These are phyloP conservation scores for Illadopsis cleaveri DNA, from an alignment of 2,113 vertebrate species.

Conservation along the genomic window DNA sequence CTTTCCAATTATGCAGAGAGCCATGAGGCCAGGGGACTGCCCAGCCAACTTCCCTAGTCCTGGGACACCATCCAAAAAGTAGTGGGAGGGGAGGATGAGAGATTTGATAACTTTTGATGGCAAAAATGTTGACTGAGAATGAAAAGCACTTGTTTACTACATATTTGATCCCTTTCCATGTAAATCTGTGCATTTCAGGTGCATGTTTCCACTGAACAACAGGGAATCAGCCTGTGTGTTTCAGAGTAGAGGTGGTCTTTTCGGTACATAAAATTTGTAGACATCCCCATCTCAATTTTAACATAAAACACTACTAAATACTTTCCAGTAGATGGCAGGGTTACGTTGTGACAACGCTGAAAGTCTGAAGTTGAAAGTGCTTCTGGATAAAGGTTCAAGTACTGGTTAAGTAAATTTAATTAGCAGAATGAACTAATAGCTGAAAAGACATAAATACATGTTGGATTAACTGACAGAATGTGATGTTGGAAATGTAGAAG, in stretches of 20 bases:
- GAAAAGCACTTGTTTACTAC: not conserved
- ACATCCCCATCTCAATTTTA: not conserved
- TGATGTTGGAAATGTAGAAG: not conserved
- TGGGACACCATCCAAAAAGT: not conserved
- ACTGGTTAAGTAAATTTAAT: not conserved
- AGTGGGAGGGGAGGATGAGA: not conserved
- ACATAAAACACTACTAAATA: not conserved
- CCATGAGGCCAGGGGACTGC: rapidly evolving
- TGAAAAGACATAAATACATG: not conserved
- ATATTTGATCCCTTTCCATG: not conserved
- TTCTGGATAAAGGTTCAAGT: not conserved
- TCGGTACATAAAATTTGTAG: not conserved
- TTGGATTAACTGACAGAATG: not conserved
- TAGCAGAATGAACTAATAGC: not conserved
- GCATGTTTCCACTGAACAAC: not conserved
- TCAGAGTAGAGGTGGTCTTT: not conserved
- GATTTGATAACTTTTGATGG: not conserved
- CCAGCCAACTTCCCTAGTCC: not conserved
- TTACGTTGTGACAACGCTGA: not conserved
- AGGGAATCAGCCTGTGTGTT: not conserved
- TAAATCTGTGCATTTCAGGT: not conserved
- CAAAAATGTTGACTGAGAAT: not conserved
- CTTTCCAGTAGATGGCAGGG: constrained; percentile 68
- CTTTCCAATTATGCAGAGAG: rapidly evolving
- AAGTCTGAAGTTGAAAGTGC: not conserved